Percentiles rank a stretch among this genome's conserved stretches.
These are phyloP conservation scores for Glaucopsyche alexis DNA, from an alignment of 2,888 invertebrate genomes.

Conservation along the genomic window DNA sequence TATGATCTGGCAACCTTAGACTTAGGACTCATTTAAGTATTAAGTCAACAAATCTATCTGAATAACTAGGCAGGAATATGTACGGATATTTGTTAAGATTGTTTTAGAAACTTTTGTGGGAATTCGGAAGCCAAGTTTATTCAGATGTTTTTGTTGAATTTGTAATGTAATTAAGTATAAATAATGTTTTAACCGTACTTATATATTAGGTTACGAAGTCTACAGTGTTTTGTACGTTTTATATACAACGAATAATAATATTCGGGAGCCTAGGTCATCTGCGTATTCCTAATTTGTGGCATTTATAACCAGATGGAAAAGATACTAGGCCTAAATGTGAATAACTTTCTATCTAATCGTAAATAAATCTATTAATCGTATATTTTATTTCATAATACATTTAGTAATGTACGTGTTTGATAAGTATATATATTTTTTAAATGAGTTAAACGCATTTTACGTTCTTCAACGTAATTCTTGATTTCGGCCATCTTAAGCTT, in stretches of 20 bases:
- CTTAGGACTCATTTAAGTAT: slow-evolving; percentile 13
- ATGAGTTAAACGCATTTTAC: not conserved
- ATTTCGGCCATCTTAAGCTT: slow-evolving; percentile 21
- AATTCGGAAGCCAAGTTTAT: not conserved
- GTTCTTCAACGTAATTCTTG: slow-evolving; percentile 8
- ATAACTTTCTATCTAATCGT: slow-evolving; percentile 5
- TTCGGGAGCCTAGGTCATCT: not conserved
- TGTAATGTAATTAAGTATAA: slow-evolving; percentile 28
- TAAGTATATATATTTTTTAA: not conserved
- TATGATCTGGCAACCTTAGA: not conserved
- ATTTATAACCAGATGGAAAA: slow-evolving; percentile 30
- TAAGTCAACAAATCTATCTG: slow-evolving; percentile 16
- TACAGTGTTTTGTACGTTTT: slow-evolving; percentile 72
- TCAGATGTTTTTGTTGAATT: slow-evolving; percentile 17
- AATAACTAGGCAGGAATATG: not conserved
- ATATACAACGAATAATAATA: slow-evolving; percentile 24
- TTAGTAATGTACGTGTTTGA: slow-evolving; percentile 8
- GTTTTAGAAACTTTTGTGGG: not conserved
- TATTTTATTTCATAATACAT: not conserved
- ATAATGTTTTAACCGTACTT: slow-evolving; percentile 50
- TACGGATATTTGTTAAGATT: not conserved
- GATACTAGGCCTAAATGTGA: slow-evolving; percentile 15
- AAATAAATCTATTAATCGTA: slow-evolving; percentile 11
- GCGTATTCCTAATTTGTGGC: slow-evolving; percentile 32
- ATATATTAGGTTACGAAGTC: slow-evolving; percentile 58